These are phyloP conservation scores for Oxyruncus cristatus DNA, from an alignment of 2,113 vertebrate genomes.

Conservation along the genomic window DNA sequence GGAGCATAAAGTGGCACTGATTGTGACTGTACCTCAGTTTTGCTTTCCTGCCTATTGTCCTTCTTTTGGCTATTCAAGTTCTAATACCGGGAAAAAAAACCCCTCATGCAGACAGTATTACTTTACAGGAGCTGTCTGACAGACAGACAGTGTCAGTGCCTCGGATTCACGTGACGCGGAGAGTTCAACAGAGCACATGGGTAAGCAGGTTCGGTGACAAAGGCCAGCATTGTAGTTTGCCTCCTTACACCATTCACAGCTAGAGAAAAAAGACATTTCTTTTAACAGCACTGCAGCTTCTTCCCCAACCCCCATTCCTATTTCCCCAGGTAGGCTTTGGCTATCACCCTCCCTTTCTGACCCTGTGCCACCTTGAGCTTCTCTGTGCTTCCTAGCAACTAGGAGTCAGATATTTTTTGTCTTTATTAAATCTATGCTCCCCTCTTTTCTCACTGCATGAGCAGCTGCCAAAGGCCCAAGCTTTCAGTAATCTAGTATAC, in stretches of 20 bases:
- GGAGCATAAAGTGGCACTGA: not conserved
- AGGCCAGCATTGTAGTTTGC: not conserved
- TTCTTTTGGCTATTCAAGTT: not conserved
- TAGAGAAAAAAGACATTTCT: not conserved
- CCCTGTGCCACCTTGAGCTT: not conserved
- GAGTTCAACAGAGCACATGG: not conserved
- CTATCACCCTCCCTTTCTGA: not conserved
- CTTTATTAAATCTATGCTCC: not conserved
- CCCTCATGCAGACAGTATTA: not conserved
- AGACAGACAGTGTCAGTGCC: not conserved
- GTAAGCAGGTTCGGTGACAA: not conserved
- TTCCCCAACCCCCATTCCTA: not conserved
- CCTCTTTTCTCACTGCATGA: not conserved
- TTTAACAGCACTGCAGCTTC: not conserved
- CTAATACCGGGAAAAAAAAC: not conserved
- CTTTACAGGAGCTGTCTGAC: conserved; percentile 2
- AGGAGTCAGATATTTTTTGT: not conserved
- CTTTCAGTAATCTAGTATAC: not conserved
- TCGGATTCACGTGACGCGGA: not conserved
- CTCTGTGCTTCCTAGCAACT: not conserved
- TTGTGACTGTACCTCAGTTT: not conserved
- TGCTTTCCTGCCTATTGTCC: not conserved
- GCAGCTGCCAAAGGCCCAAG: not conserved
- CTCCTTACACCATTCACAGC: not conserved
- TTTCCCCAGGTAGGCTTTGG: not conserved